Evolutionary conservation across 2,113 vertebrate genomes (phyloP).

Genomic region (Excalfactoria chinensis): DNA sequence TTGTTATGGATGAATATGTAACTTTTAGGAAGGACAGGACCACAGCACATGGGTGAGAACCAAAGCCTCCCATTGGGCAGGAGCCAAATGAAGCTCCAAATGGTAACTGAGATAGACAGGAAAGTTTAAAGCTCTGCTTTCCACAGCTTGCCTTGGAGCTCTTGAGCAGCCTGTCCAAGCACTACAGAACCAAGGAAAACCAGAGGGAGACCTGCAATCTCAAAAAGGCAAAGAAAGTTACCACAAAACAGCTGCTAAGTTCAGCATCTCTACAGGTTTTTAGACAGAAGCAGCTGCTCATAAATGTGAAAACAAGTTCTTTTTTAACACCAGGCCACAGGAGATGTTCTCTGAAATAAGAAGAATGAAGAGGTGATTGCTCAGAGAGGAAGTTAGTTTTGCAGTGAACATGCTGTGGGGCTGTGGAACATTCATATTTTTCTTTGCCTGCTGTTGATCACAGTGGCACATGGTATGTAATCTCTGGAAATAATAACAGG

Average conservation of each 20-base stretch:
- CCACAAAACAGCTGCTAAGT: neutral
- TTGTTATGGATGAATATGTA: too few relatives aligned
- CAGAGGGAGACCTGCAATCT: neutral
- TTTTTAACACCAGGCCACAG: neutral
- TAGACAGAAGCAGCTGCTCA: neutral
- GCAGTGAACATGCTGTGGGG: neutral
- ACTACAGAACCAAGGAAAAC: neutral
- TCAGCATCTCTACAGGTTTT: neutral
- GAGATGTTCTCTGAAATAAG: neutral
- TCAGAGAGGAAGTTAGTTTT: neutral
- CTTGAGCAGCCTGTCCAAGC: neutral
- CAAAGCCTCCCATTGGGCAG: neutral
- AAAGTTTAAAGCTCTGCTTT: neutral
- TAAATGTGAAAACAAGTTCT: neutral
- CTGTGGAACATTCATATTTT: rapidly evolving
- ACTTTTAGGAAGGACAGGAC: too few relatives aligned
- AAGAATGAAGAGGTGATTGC: neutral
- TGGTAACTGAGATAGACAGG: neutral
- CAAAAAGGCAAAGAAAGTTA: neutral
- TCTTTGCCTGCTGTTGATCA: neutral
- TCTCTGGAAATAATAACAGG: neutral
- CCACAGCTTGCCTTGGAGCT: neutral
- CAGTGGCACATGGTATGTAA: neutral
- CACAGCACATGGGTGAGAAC: neutral
- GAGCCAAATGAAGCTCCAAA: neutral